Base-by-base conservation (phyloP, 1,140 invertebrate species). In the Protaetia brevitarsis region DNA sequence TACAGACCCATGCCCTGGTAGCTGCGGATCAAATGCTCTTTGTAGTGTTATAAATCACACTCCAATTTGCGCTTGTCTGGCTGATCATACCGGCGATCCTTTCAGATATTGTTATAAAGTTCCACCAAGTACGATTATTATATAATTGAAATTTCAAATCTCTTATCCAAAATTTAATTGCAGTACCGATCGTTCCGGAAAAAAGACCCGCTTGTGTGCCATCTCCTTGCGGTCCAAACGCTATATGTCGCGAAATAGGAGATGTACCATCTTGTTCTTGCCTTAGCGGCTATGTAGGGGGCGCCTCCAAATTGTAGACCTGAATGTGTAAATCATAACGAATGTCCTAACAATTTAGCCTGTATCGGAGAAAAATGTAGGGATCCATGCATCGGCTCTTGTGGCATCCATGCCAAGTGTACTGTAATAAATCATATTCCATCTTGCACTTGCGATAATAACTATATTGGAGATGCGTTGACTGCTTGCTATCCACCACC, bases 221-320 rank as follows among this genome's bases (percentile, higher is more conserved):
- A 36, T 87, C 84, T 69, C 87, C 86, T n/a, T 89, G 87, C 71
- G 87, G 87, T 3, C 84, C 86, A 28, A 83, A 87, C 78, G 85
- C 88, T 1, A 77, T 84, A 69, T 92, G 89, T 72, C 80, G 82
- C 63, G 82, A 84, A 60, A 72, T 82, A 58, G 84, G 83, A 68
- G 82, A 80, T 29, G 79, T 81, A 68, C 80, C 87, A 0, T 86
- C 87, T 26, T 92, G 89, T 73, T 85, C 89, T 31, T 91, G 89
- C 77, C 64, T 85, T 16, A 72, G 80, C 26, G 85, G 85, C 68
- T 91, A 88, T 67, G 79, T 89, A 45, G 89, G 90, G n/a, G 68
- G 82, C 84, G 57, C 87, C 89, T 19, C 89, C 88, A 34, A 85
- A 85, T 71, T 91, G 90, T 75, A 82, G 88, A 58, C 88, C 89